Conservation (phyloP, 2,888 invertebrate genomes). For the Xanthia togata region DNA sequence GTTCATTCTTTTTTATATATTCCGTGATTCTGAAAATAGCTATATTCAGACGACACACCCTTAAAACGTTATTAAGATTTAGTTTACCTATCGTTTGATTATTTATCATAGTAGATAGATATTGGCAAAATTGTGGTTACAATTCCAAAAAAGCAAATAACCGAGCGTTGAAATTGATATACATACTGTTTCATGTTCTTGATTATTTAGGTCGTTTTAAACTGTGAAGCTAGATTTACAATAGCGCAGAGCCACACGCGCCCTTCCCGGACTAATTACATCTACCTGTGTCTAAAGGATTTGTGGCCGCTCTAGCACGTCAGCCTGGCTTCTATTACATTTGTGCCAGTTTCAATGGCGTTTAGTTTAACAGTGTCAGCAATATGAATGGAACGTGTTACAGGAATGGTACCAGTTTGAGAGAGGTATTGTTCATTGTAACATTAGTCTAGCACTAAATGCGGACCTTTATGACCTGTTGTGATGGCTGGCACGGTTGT, state of each 20-base stretch:
- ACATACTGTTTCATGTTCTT: neutral
- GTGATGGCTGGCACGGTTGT: neutral
- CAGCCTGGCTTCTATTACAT: conserved; percentile 11
- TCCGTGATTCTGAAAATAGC: neutral
- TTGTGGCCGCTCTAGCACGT: conserved; percentile 25
- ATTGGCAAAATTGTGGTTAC: neutral
- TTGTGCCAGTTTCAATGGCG: conserved; percentile 10
- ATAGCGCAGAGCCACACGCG: neutral
- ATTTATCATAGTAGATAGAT: neutral
- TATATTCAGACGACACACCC: neutral
- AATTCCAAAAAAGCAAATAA: neutral
- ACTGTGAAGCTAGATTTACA: conserved; percentile 1
- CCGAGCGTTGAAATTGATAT: neutral
- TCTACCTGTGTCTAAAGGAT: conserved; percentile 40
- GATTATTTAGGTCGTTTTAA: neutral
- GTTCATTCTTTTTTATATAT: neutral
- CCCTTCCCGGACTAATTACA: conserved; percentile 32
- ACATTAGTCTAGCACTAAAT: neutral
- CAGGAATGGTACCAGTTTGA: neutral
- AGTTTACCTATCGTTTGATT: too few species aligned
- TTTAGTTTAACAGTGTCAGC: neutral
- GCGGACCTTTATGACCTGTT: neutral
- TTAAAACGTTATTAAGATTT: neutral
- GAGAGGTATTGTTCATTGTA: neutral
- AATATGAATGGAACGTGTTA: conserved; percentile 19